Base-by-base conservation (phyloP, 1,140 invertebrate genomes). In the Drosophila serrata region DNA sequence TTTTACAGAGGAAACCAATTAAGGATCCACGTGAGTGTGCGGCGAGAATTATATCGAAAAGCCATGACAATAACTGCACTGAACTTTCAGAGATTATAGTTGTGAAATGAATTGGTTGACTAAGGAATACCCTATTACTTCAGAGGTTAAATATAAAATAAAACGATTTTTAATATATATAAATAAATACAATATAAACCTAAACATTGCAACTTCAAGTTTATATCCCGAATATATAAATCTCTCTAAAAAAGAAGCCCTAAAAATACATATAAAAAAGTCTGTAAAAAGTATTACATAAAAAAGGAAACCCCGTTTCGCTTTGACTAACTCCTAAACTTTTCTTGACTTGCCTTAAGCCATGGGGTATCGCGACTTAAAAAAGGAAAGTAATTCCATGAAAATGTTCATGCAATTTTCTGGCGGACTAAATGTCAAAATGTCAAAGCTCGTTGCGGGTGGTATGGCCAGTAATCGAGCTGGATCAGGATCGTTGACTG, bases 31-130 rank as follows among this genome's bases (percentile, higher is more conserved):
- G 31, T 48, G 45, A 45, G 24, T 45, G 29, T 46, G 48, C 24
- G 39, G 15, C 17, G 12, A 40, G 68, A 35, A 70, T 49, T 70
- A 70, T 59, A 42, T 35, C 42, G 35, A 76, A 77, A 76, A 77
- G 73, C 56, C 61, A 67, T 68, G 62, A 68, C 46, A 76, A 76
- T 53, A 42, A 68, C 74, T 77, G 74, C 73, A 77, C 29, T 8
- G 73, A 40, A 37, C 40, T 55, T 24, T 4, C 43, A 46, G n/a
- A 48, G 46, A 76, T 76, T 76, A 60, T 59, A 76, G n/a, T 13
- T 13, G 3, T 11, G 2, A 8, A 7, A 43, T 17, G 0, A 37
- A 37, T 8, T 15, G n/a, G n/a, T 19, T 7, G 19, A 31, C 17
- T 24, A 24, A 31, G 1, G 0, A 3, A 48, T 55, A 27, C 57